Evolutionary conservation across 2,113 vertebrate genomes (phyloP), one percentile per base, ranked within the genome.

Genomic region (Equus quagga): DNA sequence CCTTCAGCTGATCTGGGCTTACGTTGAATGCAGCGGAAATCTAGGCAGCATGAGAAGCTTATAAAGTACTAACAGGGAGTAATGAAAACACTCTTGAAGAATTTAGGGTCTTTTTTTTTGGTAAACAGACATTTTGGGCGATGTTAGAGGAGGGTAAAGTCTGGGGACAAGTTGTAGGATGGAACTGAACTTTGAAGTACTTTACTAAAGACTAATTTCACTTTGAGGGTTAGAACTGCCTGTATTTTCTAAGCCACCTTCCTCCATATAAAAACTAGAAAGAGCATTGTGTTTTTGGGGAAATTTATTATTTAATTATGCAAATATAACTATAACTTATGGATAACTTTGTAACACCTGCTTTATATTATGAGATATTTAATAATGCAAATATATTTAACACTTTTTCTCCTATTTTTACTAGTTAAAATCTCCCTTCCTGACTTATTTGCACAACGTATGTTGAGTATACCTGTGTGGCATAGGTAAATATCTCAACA

Each of bases 181-280:
- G n/a, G 60, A 82, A 62, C 54, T 81, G 31, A 21, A 54, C 15
- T 86, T 73, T 72, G 69, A 65, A 51, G 31, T 82, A 31, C 28
- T 90, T 97, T 81, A 51, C 62, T 62, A 56, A 92, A 86, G 44
- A 86, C 14, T 73, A 10, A 86, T 87, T 92, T 90, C 54, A 94
- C 31, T 97, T 54, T n/a, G 33, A 17, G 49, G 36, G 24, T 73
- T 51, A 84, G 41, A 75, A 81, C 26, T 94, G 5, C 8, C 23
- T 12, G 81, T 78, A 65, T 33, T 33, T 84, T 75, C 44, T 44
- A 82, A 89, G 56, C 2, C 36, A 79, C 28, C 67, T 94, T 92
- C 54, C 41, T 90, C 65, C 54, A 3, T 56, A 28, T 82, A 51
- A 94, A 93, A 84, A 67, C 80, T 67, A 75, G 64, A 89, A 91